These are phyloP conservation scores for Pogonomyrmex barbatus DNA, from an alignment of 1,140 invertebrate species.

Conservation along the genomic window DNA sequence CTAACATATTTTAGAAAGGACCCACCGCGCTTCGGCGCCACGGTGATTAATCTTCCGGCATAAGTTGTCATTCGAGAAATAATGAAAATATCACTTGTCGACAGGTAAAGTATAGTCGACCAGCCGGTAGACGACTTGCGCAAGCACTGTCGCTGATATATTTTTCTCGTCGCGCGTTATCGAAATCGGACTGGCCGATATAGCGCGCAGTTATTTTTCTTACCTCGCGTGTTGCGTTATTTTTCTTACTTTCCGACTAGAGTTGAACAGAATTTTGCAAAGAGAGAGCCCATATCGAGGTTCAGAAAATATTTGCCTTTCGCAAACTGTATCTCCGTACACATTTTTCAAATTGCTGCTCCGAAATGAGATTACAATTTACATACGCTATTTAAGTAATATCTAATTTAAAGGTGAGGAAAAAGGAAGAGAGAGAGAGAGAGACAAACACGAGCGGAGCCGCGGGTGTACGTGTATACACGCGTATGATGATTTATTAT, in stretches of 20 bases:
- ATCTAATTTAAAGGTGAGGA: not conserved
- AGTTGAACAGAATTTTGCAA: conserved; percentile 9
- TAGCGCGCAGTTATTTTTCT: conserved; percentile 65
- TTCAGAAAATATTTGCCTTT: conserved; percentile 30
- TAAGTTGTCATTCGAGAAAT: conserved; percentile 65
- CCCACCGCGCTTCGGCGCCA: conserved; percentile 67
- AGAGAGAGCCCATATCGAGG: not conserved
- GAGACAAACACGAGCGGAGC: not conserved
- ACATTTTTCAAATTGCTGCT: conserved; percentile 8
- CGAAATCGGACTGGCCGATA: conserved; percentile 44
- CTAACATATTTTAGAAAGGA: conserved; percentile 73
- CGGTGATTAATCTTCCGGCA: conserved; percentile 68
- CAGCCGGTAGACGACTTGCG: conserved; percentile 8
- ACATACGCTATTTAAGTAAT: not conserved
- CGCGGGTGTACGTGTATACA: not conserved
- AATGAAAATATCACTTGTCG: conserved; percentile 73
- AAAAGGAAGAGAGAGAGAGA: not conserved
- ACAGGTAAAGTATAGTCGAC: conserved; percentile 30
- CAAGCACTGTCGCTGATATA: conserved; percentile 61
- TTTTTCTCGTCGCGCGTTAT: conserved; percentile 59
- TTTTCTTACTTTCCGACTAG: conserved; percentile 60
- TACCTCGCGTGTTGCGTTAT: conserved; percentile 59
- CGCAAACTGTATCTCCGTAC: not conserved
- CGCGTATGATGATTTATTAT: conserved; percentile 36
- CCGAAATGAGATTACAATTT: conserved; percentile 15